A percentile compares a stretch with the other conserved stretches of the same genome.
These are phyloP conservation scores for Condylostylus longicornis DNA, from an alignment of 1,140 invertebrate species.

Conservation along the genomic window DNA sequence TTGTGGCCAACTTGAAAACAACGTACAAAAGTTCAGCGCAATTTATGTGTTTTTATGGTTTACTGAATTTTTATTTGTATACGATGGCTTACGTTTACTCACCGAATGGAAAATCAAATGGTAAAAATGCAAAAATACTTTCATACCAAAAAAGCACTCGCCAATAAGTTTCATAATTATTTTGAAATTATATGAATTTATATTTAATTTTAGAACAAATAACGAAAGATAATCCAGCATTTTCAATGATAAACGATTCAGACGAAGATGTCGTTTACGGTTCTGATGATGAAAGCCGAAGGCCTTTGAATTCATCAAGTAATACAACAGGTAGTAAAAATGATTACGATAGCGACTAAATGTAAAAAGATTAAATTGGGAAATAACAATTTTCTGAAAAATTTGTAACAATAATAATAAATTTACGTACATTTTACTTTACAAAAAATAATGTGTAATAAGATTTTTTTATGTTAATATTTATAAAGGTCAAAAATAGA, in stretches of 20 bases:
- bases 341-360: conserved; percentile 53
- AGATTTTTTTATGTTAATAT: neutral
- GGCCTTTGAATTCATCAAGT: conserved; percentile 52
- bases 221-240: conserved; percentile 91
- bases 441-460: too few species aligned
- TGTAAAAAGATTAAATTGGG: conserved; percentile 1
- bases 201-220: conserved; percentile 52
- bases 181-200: conserved; percentile 3
- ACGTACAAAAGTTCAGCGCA: conserved; percentile 81
- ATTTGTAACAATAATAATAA: too few species aligned
- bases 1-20: conserved; percentile 71
- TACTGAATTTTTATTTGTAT: conserved; percentile 87
- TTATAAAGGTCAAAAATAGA: too few species aligned
- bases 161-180: neutral
- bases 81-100: conserved; percentile 91
- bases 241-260: conserved; percentile 97
- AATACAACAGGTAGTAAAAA: conserved; percentile 39
- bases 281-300: conserved; percentile 72
- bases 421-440: too few species aligned
- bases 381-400: conserved; percentile 8
- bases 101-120: conserved; percentile 40
- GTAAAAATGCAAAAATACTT: neutral
- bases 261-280: conserved; percentile 95
- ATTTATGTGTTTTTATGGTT: conserved; percentile 90
- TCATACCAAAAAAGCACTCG: neutral